phyloP scores from a whole-genome alignment of 2,797 vertebrate genomes.

The Sebastes aleutianus region DNA sequence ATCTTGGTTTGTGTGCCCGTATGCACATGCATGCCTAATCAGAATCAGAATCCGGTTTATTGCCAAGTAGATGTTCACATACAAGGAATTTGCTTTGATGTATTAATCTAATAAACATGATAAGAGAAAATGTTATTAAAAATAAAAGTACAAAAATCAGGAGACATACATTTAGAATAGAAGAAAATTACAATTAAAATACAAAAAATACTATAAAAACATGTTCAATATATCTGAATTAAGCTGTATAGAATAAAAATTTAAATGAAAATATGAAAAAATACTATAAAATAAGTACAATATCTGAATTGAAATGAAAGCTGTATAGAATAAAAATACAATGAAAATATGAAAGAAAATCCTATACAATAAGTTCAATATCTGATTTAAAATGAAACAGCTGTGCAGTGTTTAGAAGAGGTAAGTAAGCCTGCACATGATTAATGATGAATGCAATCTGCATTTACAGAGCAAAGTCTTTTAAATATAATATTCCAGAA shows the following conservation, averaged over 20 bases:
- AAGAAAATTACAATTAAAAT: not conserved
- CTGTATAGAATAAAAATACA: not conserved
- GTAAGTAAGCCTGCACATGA: conserved; percentile 2
- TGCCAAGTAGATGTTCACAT: not conserved
- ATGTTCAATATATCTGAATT: not conserved
- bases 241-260: not conserved
- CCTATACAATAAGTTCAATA: not conserved
- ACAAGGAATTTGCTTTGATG: not conserved
- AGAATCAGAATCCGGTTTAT: not conserved
- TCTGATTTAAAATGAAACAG: not conserved
- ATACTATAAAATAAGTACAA: not conserved
- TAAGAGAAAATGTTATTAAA: not conserved
- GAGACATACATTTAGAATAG: not conserved
- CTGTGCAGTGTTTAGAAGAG: not conserved
- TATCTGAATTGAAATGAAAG: not conserved
- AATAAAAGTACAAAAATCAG: not conserved
- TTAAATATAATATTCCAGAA: conserved; percentile 30
- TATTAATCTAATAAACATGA: not conserved
- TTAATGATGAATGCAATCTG: conserved; percentile 40
- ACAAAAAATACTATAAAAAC: not conserved
- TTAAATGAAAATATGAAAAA: too few species aligned
- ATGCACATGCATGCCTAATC: not conserved
- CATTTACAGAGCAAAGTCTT: conserved; percentile 16
- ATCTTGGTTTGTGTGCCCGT: not conserved
- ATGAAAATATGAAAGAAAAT: not conserved